Evolutionary conservation across 1,140 invertebrate species (phyloP), one percentile per base, ranked within the genome.

Genomic region (Macrostomum lignano): DNA sequence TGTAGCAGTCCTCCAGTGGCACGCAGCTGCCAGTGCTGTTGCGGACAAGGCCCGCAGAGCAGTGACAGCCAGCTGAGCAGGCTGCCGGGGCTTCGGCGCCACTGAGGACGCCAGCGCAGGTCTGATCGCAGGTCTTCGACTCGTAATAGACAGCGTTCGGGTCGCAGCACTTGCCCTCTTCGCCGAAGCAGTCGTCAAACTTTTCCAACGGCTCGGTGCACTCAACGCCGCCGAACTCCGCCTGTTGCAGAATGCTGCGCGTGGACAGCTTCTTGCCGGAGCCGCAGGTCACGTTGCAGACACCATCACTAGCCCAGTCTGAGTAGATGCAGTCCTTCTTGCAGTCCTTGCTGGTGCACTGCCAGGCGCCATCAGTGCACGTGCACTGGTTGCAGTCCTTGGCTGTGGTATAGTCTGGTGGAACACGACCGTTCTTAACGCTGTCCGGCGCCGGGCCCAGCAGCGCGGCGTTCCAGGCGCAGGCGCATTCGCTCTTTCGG

Each of bases 101-200:
- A 28, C 19, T 28, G 15, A 28, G 15, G 14, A 28, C 26, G 19
- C 19, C 26, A 28, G 15, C 26, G 9, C 26, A 28, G 7, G 26
- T 28, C 26, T 28, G 26, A 7, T 28, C 26, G 9, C 26, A 28
- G 26, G 14, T 28, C 15, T 28, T 28, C 19, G 15, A 15, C 26
- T 15, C 15, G 7, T 14, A 28, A 9, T 28, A 28, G 14, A 17
- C 26, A 15, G 19, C 26, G 19, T 28, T 28, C 3, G 4, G 15
- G 15, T 28, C 26, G 9, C 26, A 28, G 26, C 26, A 28, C 19
- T 28, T 3, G 3, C 14, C 19, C 9, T 14, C 26, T 5, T 14
- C 26, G 19, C 19, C 15, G 26, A 14, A 28, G 3, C 15, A 15
- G 15, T 28, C 26, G 3, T 28, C 3, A 28, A 24, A 9, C n/a